Evolutionary conservation across 2,888 invertebrate genomes (phyloP).

Genomic region (Vanessa cardui): DNA sequence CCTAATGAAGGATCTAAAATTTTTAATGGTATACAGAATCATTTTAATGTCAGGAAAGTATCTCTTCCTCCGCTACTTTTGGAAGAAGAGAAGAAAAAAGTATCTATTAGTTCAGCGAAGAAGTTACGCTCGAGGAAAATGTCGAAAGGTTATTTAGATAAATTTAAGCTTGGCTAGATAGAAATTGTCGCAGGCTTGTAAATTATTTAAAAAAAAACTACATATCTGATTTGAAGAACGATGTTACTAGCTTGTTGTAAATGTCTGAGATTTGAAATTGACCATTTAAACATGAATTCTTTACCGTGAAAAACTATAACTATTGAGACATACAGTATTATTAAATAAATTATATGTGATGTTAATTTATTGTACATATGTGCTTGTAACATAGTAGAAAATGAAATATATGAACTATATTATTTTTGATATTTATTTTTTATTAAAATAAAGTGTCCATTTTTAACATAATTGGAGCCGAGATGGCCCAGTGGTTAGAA

Average conservation of each 20-base stretch:
- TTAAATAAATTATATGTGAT: slow-evolving; percentile 7
- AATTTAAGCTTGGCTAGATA: slow-evolving; percentile 29
- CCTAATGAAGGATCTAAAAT: slow-evolving; percentile 55
- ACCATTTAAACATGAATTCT: too few relatives aligned
- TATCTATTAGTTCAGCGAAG: slow-evolving; percentile 59
- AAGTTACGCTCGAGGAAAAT: slow-evolving; percentile 49
- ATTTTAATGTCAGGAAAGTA: slow-evolving; percentile 68
- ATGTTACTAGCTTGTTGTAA: background rate
- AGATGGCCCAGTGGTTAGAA: too few relatives aligned
- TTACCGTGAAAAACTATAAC: too few relatives aligned
- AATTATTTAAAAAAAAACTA: background rate
- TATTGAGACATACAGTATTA: too few relatives aligned
- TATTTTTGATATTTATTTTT: slow-evolving; percentile 15
- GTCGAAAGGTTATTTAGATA: slow-evolving; percentile 39
- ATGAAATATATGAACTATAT: slow-evolving; percentile 19
- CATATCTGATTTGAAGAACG: background rate
- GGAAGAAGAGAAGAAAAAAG: slow-evolving; percentile 72
- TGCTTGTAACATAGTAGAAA: slow-evolving; percentile 16
- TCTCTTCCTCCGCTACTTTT: slow-evolving; percentile 73
- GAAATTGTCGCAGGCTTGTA: background rate
- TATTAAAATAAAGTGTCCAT: too few relatives aligned
- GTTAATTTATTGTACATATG: slow-evolving; percentile 11
- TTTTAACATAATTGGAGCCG: too few relatives aligned
- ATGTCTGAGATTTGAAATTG: too few relatives aligned
- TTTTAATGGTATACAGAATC: slow-evolving; percentile 51